Evolutionary conservation across 2,797 vertebrate species (phyloP), one percentile per base, ranked within the genome.

Genomic region (Brachyrhaphis roseni): DNA sequence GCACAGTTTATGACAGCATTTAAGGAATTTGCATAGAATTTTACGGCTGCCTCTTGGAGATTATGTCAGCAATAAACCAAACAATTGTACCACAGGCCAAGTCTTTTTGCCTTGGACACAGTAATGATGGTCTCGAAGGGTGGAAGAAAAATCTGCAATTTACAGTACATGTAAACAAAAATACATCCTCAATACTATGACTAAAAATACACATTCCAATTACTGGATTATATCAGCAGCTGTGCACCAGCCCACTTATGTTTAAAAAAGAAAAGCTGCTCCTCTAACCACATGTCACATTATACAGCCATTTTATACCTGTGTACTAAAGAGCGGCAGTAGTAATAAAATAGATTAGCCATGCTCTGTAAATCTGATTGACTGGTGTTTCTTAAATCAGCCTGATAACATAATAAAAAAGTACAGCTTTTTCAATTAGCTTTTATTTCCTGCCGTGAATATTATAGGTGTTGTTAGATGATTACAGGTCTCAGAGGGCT

Each of bases 1-100:
- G 70, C 71, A 85, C 59, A 47, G 73, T 89, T 92, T 90, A 89
- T 26, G 74, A 80, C 43, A 5, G 71, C 10, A 76, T 81, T 90
- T 86, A 85, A 86, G 72, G 79, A 85, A 89, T 93, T 90, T 91
- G 88, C 85, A 82, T 89, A 77, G 57, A 77, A 82, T 85, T 91
- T 91, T 87, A 87, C 74, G 46, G 86, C 84, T 79, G 83, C 82
- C 87, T 90, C 81, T 87, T 82, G 82, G 46, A 81, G 74, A 83
- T 89, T 86, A 91, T 91, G 76, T 78, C 18, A 15, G 75, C 81
- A 85, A 78, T 84, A 71, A 91, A 84, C n/a, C 78, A 78, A 74
- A 79, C 81, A 86, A 79, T 57, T 70, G 28, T 49, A 75, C 77
- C 78, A 49, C 76, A 46, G 77, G 79, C 23, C 8, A 64, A 72